Evolutionary conservation across 35 echinoderm and acorn worm genomes (phyloP).

Genomic region (Eucidaris tribuloides): DNA sequence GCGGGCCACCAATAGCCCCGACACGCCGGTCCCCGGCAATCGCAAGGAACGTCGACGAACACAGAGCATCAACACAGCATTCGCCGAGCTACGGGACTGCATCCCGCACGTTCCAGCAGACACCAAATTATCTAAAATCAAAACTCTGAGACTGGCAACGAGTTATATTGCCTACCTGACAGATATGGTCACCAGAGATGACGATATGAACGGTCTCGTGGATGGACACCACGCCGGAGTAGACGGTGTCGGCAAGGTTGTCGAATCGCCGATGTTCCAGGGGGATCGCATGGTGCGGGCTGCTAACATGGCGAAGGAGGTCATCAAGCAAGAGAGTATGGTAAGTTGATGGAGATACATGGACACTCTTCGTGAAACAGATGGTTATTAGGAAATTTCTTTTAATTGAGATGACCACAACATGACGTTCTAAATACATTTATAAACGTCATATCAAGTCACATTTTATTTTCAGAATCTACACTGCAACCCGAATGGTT

Average conservation of each 20-base stretch:
- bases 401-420: no score
- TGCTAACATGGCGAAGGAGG: not conserved
- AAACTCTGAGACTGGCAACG: constrained; percentile 92
- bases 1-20: not conserved
- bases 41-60: constrained; percentile 92
- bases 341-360: no score
- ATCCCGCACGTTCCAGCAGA: constrained; percentile 99
- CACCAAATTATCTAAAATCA: constrained; percentile 99
- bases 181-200: constrained; percentile 73
- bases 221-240: constrained; percentile 20
- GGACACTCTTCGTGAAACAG: no score
- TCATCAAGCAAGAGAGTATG: not conserved
- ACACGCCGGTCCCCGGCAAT: not conserved
- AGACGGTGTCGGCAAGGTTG: not conserved
- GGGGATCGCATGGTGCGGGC: not conserved
- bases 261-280: not conserved
- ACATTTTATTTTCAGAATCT: no score
- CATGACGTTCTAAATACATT: no score
- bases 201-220: constrained; percentile 23
- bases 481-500: no score
- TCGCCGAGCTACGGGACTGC: constrained; percentile 91
- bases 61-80: constrained; percentile 95
- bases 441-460: no score
- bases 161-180: constrained; percentile 98
- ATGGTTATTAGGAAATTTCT: no score